These are phyloP conservation scores for Teinopalpus imperialis DNA, from an alignment of 2,888 invertebrate genomes.

Conservation along the genomic window DNA sequence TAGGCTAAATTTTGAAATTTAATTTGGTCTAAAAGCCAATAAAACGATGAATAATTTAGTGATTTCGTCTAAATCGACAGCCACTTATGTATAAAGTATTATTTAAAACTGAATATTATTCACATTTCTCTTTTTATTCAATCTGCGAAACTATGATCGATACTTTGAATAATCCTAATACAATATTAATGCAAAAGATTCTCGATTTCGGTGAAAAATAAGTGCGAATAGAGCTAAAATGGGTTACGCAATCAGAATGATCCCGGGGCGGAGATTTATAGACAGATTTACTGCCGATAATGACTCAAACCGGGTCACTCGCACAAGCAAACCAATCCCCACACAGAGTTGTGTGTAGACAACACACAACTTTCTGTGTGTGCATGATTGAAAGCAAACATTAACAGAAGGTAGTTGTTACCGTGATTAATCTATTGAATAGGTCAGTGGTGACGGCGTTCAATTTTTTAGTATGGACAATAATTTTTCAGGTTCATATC, in stretches of 20 bases:
- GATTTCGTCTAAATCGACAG: too few relatives aligned
- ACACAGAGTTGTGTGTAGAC: background rate
- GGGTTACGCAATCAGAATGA: conserved; percentile 27
- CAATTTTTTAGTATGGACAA: too few relatives aligned
- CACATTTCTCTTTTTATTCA: too few relatives aligned
- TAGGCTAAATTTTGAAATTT: too few relatives aligned
- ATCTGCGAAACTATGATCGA: too few relatives aligned
- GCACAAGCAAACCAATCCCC: background rate
- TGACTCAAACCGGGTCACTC: conserved; percentile 27
- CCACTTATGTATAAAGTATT: too few relatives aligned
- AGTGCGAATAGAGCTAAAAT: conserved; percentile 27
- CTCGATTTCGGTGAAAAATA: conserved; percentile 17
- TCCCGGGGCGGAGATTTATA: conserved; percentile 27
- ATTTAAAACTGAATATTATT: too few relatives aligned
- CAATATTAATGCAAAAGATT: conserved; percentile 13
- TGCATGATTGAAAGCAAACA: conserved; percentile 2
- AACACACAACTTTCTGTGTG: background rate
- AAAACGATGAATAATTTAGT: too few relatives aligned
- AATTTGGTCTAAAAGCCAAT: too few relatives aligned
- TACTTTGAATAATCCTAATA: background rate
- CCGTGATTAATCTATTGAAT: background rate
- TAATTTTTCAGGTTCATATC: too few relatives aligned
- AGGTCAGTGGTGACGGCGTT: too few relatives aligned
- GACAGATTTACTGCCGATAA: conserved; percentile 28
- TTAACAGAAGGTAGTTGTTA: conserved; percentile 5